Evolutionary conservation across 2,888 invertebrate species (phyloP), one percentile per base, ranked within the genome.

Genomic region (Melanargia galathea): DNA sequence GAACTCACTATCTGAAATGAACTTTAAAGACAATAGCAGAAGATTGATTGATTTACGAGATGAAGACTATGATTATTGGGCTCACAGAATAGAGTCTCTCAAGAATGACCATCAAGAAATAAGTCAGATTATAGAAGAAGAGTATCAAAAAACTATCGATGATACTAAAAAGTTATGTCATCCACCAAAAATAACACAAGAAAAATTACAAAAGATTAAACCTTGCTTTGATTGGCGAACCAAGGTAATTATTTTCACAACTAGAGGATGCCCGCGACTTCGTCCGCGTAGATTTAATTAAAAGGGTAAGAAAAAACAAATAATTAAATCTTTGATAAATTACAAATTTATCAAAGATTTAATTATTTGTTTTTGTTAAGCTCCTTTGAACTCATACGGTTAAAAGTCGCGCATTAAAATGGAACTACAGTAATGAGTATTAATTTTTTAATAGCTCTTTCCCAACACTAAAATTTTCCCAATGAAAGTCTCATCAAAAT

Each of bases 61-160:
- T 69, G 74, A 76, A 46, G 82, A 84, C 62, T 71, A 75, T 62
- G 85, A 86, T 73, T 91, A 90, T 66, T 90, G 90, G 90, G 67
- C 76, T 22, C 76, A 80, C 33, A 79, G 90, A 81, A 81, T 90
- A 54, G 86, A 89, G 60, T 74, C 74, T 66, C 72, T 91, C 1
- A 88, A 84, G 75, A 86, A 80, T 66, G 89, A 90, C 74, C 90
- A 91, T 71, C 81, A 83, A 65, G 60, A 75, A 57, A 91, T 91
- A 8, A 89, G 88, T 69, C 82, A 84, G 73, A 88, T 90, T 56
- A 78, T 89, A 65, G 89, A 90, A 73, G 35, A 76, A 1, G 89
- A 89, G 76, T 90, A 85, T 73, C 83, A 86, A 58, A 87, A 82
- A 74, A 82, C 84, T 13, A 81, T 90, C 55, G 79, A 84, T 73